Evolutionary conservation across 53 echinoderm and acorn worm genomes (phyloP).

Genomic region (Crossaster papposus): DNA sequence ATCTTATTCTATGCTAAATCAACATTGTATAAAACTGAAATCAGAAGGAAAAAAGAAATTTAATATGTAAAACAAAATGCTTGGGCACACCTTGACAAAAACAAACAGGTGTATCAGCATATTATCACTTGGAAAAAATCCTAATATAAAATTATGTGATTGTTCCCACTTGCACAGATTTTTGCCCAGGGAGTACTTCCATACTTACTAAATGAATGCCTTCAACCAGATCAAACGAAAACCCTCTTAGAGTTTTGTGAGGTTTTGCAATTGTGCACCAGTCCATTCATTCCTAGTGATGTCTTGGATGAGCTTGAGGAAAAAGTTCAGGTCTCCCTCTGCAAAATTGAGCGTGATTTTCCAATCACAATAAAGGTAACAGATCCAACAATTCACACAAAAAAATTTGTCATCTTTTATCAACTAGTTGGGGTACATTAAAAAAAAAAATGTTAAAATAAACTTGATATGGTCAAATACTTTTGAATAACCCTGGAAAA

Average conservation of each 20-base stretch:
- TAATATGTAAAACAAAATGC: too few relatives aligned
- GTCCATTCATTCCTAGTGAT: not conserved
- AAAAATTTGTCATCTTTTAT: too few relatives aligned
- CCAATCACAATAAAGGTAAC: constrained; percentile 16
- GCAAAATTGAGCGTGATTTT: constrained; percentile 17
- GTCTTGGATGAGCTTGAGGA: not conserved
- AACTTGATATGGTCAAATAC: too few relatives aligned
- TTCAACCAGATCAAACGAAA: not conserved
- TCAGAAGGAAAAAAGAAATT: too few relatives aligned
- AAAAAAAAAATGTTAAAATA: too few relatives aligned
- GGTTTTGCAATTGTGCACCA: not conserved
- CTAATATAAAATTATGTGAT: not conserved
- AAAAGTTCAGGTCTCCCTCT: not conserved
- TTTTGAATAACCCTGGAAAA: too few relatives aligned
- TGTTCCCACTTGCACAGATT: not conserved
- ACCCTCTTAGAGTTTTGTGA: not conserved
- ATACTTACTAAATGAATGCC: not conserved
- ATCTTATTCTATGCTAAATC: not conserved
- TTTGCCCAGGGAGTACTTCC: not conserved
- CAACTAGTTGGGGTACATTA: too few relatives aligned
- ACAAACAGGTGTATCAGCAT: too few relatives aligned
- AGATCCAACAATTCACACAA: not conserved
- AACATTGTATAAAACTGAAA: not conserved
- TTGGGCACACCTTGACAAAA: too few relatives aligned
- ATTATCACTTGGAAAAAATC: too few relatives aligned